A percentile compares a stretch with the other conserved stretches of the same genome.
Conservation (phyloP, 2,797 vertebrate genomes). For the Halcyon smyrnensis region DNA sequence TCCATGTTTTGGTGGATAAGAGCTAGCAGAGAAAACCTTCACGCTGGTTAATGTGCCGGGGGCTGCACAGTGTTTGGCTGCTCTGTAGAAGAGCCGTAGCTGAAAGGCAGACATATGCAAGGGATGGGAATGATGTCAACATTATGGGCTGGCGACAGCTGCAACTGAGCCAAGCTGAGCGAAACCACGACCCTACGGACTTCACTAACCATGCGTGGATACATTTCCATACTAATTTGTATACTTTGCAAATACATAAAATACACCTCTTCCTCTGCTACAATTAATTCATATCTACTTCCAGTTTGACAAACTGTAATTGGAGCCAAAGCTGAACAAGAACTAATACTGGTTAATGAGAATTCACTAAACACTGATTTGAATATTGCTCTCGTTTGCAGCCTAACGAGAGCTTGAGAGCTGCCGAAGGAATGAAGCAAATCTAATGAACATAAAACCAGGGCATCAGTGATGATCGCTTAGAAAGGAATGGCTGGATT, state of each 20-base stretch:
- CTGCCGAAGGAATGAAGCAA: neutral
- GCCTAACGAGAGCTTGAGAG: neutral
- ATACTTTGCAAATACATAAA: neutral
- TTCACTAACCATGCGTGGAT: neutral
- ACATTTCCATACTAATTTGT: neutral
- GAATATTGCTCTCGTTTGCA: neutral
- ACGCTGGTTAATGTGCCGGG: fast-evolving
- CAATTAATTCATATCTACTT: neutral
- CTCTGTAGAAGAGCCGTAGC: neutral
- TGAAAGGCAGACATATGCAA: neutral
- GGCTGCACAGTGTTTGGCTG: neutral
- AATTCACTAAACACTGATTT: neutral
- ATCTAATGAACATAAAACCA: neutral
- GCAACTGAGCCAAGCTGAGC: neutral
- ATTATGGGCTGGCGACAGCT: neutral
- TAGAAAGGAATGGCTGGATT: neutral
- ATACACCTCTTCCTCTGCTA: neutral
- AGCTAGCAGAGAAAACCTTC: neutral
- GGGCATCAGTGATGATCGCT: neutral
- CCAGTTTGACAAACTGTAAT: neutral
- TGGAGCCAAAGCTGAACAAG: neutral
- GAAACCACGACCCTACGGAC: fast-evolving
- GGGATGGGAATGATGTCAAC: neutral
- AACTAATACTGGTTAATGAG: neutral
- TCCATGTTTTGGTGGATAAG: neutral